A percentile compares a stretch with the other conserved stretches of the same genome.
Evolutionary conservation across 2,113 vertebrate species (phyloP).

Genomic region (Murina feae): DNA sequence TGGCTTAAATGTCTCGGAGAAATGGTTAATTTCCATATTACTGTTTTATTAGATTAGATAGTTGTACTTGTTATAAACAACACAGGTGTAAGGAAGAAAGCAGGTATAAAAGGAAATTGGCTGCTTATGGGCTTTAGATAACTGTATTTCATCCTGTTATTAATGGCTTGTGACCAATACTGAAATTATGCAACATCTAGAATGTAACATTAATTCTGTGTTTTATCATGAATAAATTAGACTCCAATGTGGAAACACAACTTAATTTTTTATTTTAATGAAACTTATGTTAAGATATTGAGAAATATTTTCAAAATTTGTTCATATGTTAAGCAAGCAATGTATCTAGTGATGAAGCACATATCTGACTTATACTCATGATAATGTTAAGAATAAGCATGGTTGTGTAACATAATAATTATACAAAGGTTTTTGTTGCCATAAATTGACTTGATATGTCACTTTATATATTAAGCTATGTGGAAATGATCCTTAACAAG

Average conservation of each 20-base stretch:
- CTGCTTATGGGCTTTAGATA: neutral
- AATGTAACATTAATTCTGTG: neutral
- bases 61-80: neutral
- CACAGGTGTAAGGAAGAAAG: neutral
- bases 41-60: no score
- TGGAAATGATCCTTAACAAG: neutral
- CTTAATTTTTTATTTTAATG: neutral
- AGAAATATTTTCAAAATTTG: neutral
- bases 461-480: constrained; percentile 11
- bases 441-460: neutral
- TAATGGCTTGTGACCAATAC: neutral
- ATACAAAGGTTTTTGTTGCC: neutral
- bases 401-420: neutral
- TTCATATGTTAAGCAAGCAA: neutral
- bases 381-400: neutral
- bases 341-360: neutral
- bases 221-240: neutral
- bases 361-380: neutral
- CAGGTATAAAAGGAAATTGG: neutral
- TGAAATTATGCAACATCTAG: neutral
- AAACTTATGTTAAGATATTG: neutral
- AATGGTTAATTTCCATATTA: no score
- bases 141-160: neutral
- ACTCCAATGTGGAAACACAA: neutral
- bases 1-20: no score